A percentile compares a stretch with the other conserved stretches of the same genome.
These are phyloP conservation scores for Drosophila barbarae DNA, from an alignment of 2,888 invertebrate species.

Conservation along the genomic window DNA sequence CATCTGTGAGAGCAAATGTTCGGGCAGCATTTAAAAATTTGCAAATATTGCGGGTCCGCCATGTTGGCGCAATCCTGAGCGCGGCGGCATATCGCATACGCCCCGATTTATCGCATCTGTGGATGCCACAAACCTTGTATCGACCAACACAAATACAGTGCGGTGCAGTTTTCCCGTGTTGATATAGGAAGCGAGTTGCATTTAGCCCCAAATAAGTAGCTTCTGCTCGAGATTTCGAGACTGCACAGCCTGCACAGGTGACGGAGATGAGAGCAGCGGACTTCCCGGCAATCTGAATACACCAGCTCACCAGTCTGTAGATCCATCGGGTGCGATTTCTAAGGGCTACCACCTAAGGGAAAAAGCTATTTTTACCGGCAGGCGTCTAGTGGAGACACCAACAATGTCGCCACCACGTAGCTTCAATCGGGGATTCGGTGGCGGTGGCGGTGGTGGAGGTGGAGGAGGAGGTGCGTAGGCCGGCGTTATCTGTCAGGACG, in stretches of 20 bases:
- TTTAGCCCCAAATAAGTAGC: not conserved
- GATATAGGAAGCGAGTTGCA: conserved; percentile 2
- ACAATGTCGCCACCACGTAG: conserved; percentile 53
- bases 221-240: not conserved
- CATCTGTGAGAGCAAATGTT: not conserved
- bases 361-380: conserved; percentile 29
- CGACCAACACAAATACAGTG: conserved; percentile 5
- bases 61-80: conserved; percentile 18
- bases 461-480: conserved; percentile 32
- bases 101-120: conserved; percentile 10
- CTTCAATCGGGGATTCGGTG: conserved; percentile 38
- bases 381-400: conserved; percentile 14
- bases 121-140: conserved; percentile 7
- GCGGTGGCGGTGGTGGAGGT: conserved; percentile 28
- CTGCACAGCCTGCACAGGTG: not conserved
- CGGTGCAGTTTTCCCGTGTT: conserved; percentile 8
- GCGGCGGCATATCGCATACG: conserved; percentile 1
- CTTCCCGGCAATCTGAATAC: not conserved
- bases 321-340: not conserved
- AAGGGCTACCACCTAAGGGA: not conserved
- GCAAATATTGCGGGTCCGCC: conserved; percentile 10
- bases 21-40: not conserved
- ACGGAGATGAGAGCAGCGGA: not conserved
- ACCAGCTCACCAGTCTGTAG: no score
- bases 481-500: not conserved